Evolutionary conservation across 2,797 vertebrate species (phyloP), one percentile per base, ranked within the genome.

Genomic region (Chaenodraco wilsoni): DNA sequence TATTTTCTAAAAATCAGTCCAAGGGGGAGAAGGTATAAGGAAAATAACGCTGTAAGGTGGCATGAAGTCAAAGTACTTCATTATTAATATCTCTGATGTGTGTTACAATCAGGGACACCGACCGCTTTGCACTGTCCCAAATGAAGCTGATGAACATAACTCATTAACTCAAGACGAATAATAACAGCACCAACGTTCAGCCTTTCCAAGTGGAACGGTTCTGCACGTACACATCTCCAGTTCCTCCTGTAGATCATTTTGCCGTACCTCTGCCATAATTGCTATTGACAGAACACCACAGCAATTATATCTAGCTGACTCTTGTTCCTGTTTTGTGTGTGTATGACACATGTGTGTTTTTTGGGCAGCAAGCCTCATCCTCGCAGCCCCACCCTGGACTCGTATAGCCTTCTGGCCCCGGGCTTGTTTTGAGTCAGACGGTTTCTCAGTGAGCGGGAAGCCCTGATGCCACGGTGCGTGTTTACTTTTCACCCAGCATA

Each of bases 401-500:
- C 75, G 76, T 76, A 59, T 44, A 84, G 65, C 50, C 72, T 81
- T 50, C 59, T 76, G 74, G 61, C 76, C 78, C 55, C 4, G 3
- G 74, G 74, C 76, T 87, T 92, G 90, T 92, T 90, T 91, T 84
- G 66, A 85, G 72, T 88, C 75, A 81, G 77, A 79, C 72, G 68
- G 69, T 75, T 87, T 84, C 74, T 86, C 87, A 74, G 89, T 70
- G 58, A 87, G 84, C 60, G 74, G 86, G 83, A 83, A 84, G 88
- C 92, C 91, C 91, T 73, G 92, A 93, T 93, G 82, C 75, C 46
- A 60, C 65, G 12, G 71, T 1, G 48, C 60, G 15, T 94, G 93
- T 94, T 95, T 94, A 91, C 91, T 84, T 94, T 94, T 93, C 90
- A 94, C 91, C 94, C 93, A 93, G 85, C 91, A 72, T 88, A 92